Percentiles rank a stretch among this genome's conserved stretches.
phyloP scores from a whole-genome alignment of 2,113 vertebrate species.

The Sakesphorus luctuosus region DNA sequence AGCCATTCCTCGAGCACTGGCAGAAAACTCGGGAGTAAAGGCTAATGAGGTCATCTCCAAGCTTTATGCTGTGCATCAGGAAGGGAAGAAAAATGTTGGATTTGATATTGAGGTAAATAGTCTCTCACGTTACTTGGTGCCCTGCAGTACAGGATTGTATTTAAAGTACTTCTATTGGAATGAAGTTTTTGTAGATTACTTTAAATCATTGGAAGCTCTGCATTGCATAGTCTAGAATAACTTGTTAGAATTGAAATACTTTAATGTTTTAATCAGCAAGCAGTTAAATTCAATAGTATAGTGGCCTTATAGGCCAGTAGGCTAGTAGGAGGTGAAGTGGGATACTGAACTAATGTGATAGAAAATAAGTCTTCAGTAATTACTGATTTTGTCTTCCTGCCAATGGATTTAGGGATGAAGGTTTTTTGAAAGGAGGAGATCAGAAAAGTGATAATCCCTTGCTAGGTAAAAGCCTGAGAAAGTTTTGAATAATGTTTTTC shows the following conservation, averaged over 20 bases:
- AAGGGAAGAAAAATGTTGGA: constrained; percentile 93
- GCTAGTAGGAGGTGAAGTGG: not conserved
- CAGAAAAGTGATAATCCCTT: not conserved
- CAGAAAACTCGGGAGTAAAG: constrained; percentile 94
- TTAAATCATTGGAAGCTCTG: not conserved
- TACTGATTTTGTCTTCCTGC: not conserved
- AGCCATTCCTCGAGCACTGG: constrained; percentile 88
- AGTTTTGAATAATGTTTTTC: not conserved
- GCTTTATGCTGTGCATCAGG: constrained; percentile 92
- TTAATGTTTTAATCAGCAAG: not conserved
- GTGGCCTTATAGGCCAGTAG: not conserved
- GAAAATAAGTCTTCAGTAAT: not conserved
- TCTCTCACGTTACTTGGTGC: not conserved
- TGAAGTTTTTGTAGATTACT: not conserved
- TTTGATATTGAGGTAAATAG: constrained; percentile 93
- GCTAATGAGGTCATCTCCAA: constrained; percentile 95
- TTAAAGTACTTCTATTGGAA: not conserved
- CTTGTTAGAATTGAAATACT: not conserved
- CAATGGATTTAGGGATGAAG: not conserved
- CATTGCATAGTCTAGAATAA: not conserved
- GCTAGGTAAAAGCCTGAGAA: not conserved
- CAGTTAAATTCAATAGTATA: not conserved
- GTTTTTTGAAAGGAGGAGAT: not conserved
- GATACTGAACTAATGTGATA: not conserved
- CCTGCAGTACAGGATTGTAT: not conserved